phyloP scores from a whole-genome alignment of 2,113 vertebrate species.

The Trogon surrucura region DNA sequence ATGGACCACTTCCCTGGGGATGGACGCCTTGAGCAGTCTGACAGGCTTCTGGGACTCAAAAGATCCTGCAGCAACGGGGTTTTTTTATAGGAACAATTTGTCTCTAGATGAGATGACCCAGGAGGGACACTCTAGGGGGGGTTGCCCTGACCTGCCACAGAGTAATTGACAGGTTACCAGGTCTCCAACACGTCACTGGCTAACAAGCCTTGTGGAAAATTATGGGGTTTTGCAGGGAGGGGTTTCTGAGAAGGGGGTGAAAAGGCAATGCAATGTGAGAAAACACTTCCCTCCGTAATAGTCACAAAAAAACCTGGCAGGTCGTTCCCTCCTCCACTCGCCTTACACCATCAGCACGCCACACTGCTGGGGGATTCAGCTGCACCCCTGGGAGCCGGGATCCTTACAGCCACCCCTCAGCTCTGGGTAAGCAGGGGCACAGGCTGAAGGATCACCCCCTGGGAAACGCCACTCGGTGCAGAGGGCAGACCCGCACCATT shows the following conservation, averaged over 20 bases:
- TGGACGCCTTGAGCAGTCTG: rapidly evolving
- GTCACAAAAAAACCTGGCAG: rapidly evolving
- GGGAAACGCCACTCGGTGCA: rapidly evolving
- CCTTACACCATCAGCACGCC: not conserved
- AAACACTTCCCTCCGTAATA: not conserved
- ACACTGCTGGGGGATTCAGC: not conserved
- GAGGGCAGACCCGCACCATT: rapidly evolving
- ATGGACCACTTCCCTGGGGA: not conserved
- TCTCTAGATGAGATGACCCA: not conserved
- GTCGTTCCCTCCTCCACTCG: rapidly evolving
- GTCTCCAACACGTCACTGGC: not conserved
- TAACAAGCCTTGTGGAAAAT: rapidly evolving
- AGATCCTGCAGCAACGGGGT: rapidly evolving
- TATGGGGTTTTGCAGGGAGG: rapidly evolving
- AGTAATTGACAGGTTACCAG: not conserved
- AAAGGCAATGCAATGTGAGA: not conserved
- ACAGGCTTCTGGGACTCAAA: rapidly evolving
- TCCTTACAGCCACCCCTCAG: rapidly evolving
- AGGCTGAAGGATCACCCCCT: not conserved
- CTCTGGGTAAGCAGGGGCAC: not conserved
- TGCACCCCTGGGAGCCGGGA: not conserved
- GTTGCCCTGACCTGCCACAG: not conserved
- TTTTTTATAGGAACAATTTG: not conserved
- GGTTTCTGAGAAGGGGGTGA: not conserved
- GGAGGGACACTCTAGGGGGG: not conserved